Evolutionary conservation across 1,140 invertebrate genomes (phyloP).

Genomic region (Brachionus manjavacas): DNA sequence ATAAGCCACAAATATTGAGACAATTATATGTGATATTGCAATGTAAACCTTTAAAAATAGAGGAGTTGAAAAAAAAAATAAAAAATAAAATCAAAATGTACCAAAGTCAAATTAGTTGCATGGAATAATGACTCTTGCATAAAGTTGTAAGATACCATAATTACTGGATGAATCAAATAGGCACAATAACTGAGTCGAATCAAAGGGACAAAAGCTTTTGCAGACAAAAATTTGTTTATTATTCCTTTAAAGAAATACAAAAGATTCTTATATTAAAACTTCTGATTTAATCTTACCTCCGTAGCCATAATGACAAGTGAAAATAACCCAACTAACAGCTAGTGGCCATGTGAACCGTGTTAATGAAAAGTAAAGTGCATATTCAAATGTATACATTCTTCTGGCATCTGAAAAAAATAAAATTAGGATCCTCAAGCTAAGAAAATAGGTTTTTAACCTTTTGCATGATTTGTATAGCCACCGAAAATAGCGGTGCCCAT

Average conservation of each 20-base stretch:
- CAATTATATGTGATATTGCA: background rate
- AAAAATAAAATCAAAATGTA: background rate
- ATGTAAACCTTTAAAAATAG: constrained; percentile 40
- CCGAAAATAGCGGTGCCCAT: constrained; percentile 6
- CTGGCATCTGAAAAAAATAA: background rate
- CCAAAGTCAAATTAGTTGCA: background rate
- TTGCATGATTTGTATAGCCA: constrained; percentile 2
- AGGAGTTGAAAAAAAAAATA: background rate
- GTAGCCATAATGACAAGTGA: constrained; percentile 35
- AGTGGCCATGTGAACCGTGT: constrained; percentile 29
- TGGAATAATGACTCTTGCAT: constrained; percentile 19
- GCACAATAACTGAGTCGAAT: constrained; percentile 81
- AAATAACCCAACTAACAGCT: constrained; percentile 25
- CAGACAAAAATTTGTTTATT: constrained; percentile 70
- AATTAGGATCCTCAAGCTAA: background rate
- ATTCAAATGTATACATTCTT: constrained; percentile 9
- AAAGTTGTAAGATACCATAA: constrained; percentile 10
- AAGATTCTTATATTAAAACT: background rate
- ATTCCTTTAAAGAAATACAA: constrained; percentile 44
- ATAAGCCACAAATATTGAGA: constrained; percentile 11
- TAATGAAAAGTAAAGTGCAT: constrained; percentile 31
- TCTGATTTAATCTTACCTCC: constrained; percentile 54
- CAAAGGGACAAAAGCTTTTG: constrained; percentile 73
- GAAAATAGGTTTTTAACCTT: background rate
- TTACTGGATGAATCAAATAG: constrained; percentile 70